These are phyloP conservation scores for Leucosticte australis DNA, from an alignment of 2,113 vertebrate species.

Conservation along the genomic window DNA sequence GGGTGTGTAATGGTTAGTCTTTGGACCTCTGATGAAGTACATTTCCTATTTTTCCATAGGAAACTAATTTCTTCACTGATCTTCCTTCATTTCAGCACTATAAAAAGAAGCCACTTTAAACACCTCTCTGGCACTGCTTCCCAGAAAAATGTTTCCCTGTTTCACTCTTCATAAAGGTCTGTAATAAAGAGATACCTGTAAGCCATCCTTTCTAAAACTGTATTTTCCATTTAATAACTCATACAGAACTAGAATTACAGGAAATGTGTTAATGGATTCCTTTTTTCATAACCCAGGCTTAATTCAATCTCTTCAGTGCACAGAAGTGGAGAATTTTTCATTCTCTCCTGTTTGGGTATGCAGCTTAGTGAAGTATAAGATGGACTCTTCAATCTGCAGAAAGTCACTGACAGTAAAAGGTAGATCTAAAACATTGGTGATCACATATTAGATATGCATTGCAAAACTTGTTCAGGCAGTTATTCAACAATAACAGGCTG, in stretches of 20 bases:
- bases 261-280: neutral
- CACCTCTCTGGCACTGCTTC: neutral
- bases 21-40: neutral
- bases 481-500: neutral
- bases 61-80: neutral
- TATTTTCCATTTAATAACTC: slow-evolving; percentile 10
- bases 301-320: neutral
- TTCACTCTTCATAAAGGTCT: neutral
- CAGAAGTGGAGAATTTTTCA: neutral
- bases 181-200: neutral
- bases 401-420: neutral
- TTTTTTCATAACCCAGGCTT: neutral
- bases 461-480: neutral
- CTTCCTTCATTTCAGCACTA: neutral
- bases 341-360: neutral
- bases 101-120: neutral
- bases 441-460: neutral
- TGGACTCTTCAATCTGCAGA: neutral
- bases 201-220: neutral
- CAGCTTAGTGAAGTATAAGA: neutral
- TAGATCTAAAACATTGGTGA: neutral
- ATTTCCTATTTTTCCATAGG: neutral
- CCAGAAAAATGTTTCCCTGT: neutral
- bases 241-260: neutral
- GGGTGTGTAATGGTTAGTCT: neutral